phyloP scores from a whole-genome alignment of 2,113 vertebrate species.

The Bucco capensis region DNA sequence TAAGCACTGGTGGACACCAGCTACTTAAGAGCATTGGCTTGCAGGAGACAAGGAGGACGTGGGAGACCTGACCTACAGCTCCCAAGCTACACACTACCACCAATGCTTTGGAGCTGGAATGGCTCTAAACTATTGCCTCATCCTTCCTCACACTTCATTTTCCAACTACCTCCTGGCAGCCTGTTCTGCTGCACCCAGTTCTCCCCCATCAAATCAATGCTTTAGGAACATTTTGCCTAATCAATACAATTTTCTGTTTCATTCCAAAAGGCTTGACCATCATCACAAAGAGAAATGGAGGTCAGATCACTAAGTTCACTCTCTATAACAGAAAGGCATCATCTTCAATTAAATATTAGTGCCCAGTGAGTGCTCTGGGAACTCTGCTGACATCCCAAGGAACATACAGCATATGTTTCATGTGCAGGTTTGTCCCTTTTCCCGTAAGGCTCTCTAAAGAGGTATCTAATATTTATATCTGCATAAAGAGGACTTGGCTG shows the following conservation, averaged over 20 bases:
- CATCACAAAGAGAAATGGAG: background rate
- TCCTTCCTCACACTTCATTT: background rate
- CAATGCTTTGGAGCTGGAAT: background rate
- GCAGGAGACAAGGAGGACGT: background rate
- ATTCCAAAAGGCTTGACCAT: background rate
- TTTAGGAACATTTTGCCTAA: background rate
- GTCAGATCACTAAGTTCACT: background rate
- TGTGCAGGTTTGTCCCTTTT: background rate
- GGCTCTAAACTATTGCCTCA: background rate
- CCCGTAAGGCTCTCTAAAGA: conserved; percentile 5
- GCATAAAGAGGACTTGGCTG: background rate
- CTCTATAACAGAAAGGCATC: background rate
- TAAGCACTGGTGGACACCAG: background rate
- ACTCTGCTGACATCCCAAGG: background rate
- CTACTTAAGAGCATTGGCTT: background rate
- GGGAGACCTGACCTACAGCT: rapidly evolving
- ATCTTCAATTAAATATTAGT: background rate
- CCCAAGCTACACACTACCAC: background rate
- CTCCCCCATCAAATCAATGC: background rate
- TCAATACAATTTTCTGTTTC: background rate
- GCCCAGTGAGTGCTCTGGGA: background rate
- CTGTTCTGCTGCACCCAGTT: background rate
- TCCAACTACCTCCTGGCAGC: background rate
- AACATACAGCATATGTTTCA: background rate
- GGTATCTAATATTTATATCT: conserved; percentile 10